phyloP scores from a whole-genome alignment of 2,113 vertebrate species.

The Eptatretus burgeri region DNA sequence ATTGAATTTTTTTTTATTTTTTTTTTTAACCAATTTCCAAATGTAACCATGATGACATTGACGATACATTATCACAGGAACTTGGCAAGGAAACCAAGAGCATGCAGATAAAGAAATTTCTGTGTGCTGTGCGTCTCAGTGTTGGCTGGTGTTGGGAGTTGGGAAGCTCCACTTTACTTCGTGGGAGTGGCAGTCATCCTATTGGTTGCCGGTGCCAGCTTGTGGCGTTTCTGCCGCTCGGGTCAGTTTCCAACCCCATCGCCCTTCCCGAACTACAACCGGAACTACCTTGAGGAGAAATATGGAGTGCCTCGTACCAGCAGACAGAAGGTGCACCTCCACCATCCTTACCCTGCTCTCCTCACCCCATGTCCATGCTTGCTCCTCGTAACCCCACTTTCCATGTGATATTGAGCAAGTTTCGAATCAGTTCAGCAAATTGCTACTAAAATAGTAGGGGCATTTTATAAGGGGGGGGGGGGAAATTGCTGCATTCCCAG shows the following conservation, averaged over 20 bases:
- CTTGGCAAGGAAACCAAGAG: no score
- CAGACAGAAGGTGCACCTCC: constrained; percentile 31
- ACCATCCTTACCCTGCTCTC: no score
- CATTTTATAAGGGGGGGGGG: not conserved
- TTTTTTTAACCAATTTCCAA: no score
- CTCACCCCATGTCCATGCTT: no score
- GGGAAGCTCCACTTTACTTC: constrained; percentile 63
- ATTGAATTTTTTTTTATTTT: no score
- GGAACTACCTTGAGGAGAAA: constrained; percentile 68
- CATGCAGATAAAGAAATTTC: no score
- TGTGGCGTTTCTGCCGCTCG: constrained; percentile 82
- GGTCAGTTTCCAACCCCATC: constrained; percentile 60
- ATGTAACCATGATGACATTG: no score
- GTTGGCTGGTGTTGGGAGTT: constrained; percentile 16
- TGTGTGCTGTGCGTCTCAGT: not conserved
- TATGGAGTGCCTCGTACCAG: constrained; percentile 34
- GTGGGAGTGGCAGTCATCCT: constrained; percentile 47
- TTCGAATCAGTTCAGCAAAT: not conserved
- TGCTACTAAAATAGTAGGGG: not conserved
- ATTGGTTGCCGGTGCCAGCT: constrained; percentile 37
- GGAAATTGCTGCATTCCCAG: not conserved
- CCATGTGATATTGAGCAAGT: not conserved
- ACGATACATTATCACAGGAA: no score
- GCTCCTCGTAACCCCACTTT: not conserved
- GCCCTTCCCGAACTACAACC: constrained; percentile 84